Percentiles rank a stretch among this genome's conserved stretches.
Conservation (phyloP, 2,113 vertebrate genomes). For the Xenotilapia longispinis region DNA sequence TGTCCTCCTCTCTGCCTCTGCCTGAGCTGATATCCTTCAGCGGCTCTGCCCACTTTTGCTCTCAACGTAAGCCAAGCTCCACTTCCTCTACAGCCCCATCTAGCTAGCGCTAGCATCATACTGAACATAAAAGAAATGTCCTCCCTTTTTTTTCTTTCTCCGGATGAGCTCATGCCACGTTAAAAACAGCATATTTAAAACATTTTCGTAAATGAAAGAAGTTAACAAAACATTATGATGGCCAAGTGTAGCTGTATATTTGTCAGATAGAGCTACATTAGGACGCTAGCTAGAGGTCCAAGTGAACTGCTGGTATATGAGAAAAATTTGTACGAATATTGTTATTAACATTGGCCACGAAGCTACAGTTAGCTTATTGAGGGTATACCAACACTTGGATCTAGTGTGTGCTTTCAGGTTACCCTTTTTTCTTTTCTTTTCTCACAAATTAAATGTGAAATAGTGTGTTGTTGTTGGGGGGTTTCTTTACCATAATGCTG, state of each 20-base stretch:
- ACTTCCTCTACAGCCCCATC: constrained; percentile 62
- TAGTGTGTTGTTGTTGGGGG: neutral
- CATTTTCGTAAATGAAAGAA: neutral
- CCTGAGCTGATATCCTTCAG: constrained; percentile 57
- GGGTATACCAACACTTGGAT: neutral
- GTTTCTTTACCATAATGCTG: neutral
- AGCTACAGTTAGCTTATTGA: neutral
- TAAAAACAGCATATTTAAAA: neutral
- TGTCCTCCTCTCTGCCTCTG: constrained; percentile 54
- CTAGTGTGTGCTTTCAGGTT: neutral
- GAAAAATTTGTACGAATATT: neutral
- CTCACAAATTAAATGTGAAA: neutral
- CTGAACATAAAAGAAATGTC: neutral
- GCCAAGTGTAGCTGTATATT: neutral
- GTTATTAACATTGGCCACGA: neutral
- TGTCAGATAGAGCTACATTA: neutral
- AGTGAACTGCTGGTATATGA: neutral
- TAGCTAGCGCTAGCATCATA: neutral
- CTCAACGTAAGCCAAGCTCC: constrained; percentile 57
- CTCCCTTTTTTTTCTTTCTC: neutral
- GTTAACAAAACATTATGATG: neutral
- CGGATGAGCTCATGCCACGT: neutral
- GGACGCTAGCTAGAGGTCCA: neutral
- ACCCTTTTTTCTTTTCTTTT: neutral
- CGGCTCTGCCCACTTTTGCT: constrained; percentile 67